Base-by-base conservation (phyloP, 2,888 invertebrate species). In the Cyaniris semiargus region DNA sequence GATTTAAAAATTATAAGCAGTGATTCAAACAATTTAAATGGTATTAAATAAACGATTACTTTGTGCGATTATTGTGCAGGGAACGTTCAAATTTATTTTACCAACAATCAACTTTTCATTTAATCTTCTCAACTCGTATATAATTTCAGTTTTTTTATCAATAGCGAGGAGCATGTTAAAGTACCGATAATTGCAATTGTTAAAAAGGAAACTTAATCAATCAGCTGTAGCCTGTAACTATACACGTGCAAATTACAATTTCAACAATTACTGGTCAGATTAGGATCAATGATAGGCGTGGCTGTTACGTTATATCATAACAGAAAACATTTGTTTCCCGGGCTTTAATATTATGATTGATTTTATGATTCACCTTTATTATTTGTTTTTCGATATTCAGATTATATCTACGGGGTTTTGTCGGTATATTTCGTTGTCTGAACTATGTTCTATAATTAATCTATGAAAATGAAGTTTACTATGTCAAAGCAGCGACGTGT, bases 261-360 rank as follows among this genome's bases (percentile, higher is more conserved):
- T 48, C 15, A 53, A 27, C 48, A 74, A 53, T 74, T 53, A 74
- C 48, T 27, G 48, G 27, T 74, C 74, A 74, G 74, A 74, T 74
- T 74, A 48, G 74, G 48, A 74, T 74, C 74, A 53, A 48, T 8
- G 27, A 23, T 74, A 74, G 74, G 74, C 74, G 74, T 53, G 74
- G 74, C 44, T 53, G 53, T 72, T n/a, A 13, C 23, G 8, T 53
- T 48, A 74, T 48, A 72, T 72, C 21, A 38, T 23, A 74, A 74
- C 74, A 53, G 23, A 72, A 48, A 15, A 48, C 23, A 48, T 23
- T 23, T 48, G 21, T 18, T 48, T 72, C 44, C 74, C 74, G 48
- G 23, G 23, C 7, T 53, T 23, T 15, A 31, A 15, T 66, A 74
- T 48, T 27, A 53, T 74, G 48, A 74, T 74, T 74, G 27, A 48